A percentile compares a stretch with the other conserved stretches of the same genome.
Conservation (phyloP, 2,797 vertebrate species). For the Tapera naevia region DNA sequence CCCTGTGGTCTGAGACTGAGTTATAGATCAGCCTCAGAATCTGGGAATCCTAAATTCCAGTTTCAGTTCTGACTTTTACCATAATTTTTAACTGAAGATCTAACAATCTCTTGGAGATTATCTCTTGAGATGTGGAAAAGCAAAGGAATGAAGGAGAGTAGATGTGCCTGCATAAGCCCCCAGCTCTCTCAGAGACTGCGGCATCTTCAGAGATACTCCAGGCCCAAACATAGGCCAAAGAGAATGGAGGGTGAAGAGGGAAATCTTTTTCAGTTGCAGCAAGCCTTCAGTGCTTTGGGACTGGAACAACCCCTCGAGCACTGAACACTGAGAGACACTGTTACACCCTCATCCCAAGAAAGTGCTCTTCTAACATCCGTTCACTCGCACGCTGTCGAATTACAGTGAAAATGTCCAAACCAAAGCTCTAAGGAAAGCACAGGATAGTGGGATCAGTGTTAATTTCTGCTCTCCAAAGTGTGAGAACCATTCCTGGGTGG, state of each 20-base stretch:
- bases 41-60: conserved; percentile 20
- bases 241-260: neutral
- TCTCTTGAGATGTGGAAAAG: neutral
- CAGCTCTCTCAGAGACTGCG: neutral
- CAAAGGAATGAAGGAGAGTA: neutral
- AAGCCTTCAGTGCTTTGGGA: neutral
- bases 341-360: neutral
- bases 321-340: neutral
- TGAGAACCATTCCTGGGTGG: neutral
- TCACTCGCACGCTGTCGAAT: neutral
- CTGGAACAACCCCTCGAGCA: neutral
- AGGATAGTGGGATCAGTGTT: neutral
- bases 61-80: conserved; percentile 9
- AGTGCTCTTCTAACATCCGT: neutral
- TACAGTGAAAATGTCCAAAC: neutral
- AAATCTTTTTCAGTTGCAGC: neutral
- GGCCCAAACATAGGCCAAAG: neutral
- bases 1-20: neutral
- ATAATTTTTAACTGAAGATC: neutral
- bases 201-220: neutral
- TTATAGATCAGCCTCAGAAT: neutral
- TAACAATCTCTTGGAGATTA: neutral
- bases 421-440: neutral
- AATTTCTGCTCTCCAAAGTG: neutral
- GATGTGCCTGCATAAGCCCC: neutral